Conservation (phyloP, 2,888 invertebrate genomes). For the Synanthedon vespiformis region DNA sequence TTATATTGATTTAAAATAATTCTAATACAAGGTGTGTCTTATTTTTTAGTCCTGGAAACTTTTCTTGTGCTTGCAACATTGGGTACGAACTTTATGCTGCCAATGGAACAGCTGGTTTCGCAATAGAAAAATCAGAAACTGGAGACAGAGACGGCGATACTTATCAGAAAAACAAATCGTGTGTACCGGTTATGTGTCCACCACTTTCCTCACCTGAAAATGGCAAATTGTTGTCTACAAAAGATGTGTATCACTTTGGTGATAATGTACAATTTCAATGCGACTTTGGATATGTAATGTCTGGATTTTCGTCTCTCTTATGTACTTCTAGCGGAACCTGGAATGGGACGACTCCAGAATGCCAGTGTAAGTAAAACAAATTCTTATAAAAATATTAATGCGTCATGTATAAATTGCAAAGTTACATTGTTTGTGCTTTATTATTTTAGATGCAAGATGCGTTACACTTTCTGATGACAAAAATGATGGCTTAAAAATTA, state of each 20-base stretch:
- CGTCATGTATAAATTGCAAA: background rate
- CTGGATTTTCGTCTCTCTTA: slow-evolving; percentile 85
- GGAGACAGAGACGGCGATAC: slow-evolving; percentile 91
- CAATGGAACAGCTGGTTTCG: slow-evolving; percentile 91
- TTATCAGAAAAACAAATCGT: slow-evolving; percentile 92
- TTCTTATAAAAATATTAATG: background rate
- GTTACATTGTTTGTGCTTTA: slow-evolving; percentile 1
- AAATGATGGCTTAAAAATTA: slow-evolving; percentile 83
- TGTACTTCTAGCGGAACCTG: slow-evolving; percentile 92
- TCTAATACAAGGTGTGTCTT: background rate
- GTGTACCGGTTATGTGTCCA: slow-evolving; percentile 93
- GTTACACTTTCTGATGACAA: slow-evolving; percentile 91
- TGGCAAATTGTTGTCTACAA: slow-evolving; percentile 85
- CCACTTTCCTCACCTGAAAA: slow-evolving; percentile 82
- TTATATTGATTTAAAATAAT: background rate
- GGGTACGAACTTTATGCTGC: slow-evolving; percentile 90
- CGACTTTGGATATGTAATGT: slow-evolving; percentile 93
- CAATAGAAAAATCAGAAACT: slow-evolving; percentile 83
- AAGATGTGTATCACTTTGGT: slow-evolving; percentile 87
- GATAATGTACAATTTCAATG: slow-evolving; percentile 93
- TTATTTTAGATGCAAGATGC: slow-evolving; percentile 83
- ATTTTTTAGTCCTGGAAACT: slow-evolving; percentile 80
- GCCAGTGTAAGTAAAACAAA: slow-evolving; percentile 80
- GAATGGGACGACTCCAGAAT: slow-evolving; percentile 94
- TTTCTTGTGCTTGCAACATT: slow-evolving; percentile 88